A percentile compares a stretch with the other conserved stretches of the same genome.
phyloP scores from a whole-genome alignment of 2,797 vertebrate species.

The Hippoglossus hippoglossus region DNA sequence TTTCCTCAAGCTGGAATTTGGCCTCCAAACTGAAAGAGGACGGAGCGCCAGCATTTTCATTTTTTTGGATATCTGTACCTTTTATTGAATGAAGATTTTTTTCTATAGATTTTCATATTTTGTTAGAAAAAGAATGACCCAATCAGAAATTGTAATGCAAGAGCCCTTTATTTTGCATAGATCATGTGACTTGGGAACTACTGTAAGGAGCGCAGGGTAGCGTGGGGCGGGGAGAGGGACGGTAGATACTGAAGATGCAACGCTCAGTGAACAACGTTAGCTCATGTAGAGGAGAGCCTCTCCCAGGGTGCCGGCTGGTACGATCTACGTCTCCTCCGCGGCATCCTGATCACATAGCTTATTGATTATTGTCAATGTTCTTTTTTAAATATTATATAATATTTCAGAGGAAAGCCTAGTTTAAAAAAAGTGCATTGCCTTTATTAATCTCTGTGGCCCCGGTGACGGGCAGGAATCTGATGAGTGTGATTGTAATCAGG shows the following conservation, averaged over 20 bases:
- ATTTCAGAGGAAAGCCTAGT: conserved; percentile 79
- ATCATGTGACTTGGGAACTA: conserved; percentile 69
- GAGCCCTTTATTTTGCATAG: conserved; percentile 88
- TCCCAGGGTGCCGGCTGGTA: conserved; percentile 75
- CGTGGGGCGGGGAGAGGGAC: conserved; percentile 76
- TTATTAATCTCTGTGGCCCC: conserved; percentile 76
- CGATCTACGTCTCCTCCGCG: conserved; percentile 63
- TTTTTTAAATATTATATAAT: conserved; percentile 79
- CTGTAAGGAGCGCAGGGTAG: conserved; percentile 73
- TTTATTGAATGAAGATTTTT: conserved; percentile 84
- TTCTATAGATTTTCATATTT: conserved; percentile 96
- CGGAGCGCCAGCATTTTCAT: conserved; percentile 78
- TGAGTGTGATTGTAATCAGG: conserved; percentile 69
- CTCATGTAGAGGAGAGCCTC: conserved; percentile 71
- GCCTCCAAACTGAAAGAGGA: conserved; percentile 80
- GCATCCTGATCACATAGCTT: conserved; percentile 59
- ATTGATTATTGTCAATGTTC: conserved; percentile 70
- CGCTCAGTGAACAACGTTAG: conserved; percentile 73
- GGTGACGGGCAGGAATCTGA: conserved; percentile 49
- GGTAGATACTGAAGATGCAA: conserved; percentile 67
- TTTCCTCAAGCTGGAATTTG: conserved; percentile 87
- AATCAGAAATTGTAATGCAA: conserved; percentile 92
- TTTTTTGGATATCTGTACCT: conserved; percentile 90
- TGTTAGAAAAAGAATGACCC: conserved; percentile 85
- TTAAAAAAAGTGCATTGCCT: conserved; percentile 84